Conservation (phyloP, 2,113 vertebrate species). For the Gopherus flavomarginatus region DNA sequence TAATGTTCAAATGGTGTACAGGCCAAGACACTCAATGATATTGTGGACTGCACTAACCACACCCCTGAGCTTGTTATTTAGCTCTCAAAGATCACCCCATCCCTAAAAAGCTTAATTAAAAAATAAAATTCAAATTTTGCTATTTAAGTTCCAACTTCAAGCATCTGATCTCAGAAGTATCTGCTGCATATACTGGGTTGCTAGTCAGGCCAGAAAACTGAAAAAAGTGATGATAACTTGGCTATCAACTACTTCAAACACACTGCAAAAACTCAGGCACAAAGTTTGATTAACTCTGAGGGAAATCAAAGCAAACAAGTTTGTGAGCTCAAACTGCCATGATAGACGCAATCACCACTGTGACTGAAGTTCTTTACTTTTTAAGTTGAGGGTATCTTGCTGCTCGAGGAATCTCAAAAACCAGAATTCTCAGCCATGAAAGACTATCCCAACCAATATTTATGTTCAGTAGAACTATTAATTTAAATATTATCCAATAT, state of each 20-base stretch:
- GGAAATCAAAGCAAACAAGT: not conserved
- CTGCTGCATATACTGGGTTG: not conserved
- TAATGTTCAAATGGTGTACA: no score
- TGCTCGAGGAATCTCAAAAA: not conserved
- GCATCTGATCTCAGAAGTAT: not conserved
- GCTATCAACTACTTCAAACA: not conserved
- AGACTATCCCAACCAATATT: not conserved
- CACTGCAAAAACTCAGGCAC: not conserved
- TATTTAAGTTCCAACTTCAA: not conserved
- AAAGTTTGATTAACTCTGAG: not conserved
- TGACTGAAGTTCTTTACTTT: not conserved
- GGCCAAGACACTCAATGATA: no score
- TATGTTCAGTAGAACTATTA: not conserved
- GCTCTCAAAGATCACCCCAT: not conserved
- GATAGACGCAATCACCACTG: not conserved
- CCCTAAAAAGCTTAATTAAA: not conserved
- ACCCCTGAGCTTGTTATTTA: no score
- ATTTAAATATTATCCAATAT: not conserved
- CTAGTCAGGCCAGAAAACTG: not conserved
- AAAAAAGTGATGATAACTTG: not conserved
- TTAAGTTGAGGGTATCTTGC: not conserved
- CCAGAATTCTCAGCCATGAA: not conserved
- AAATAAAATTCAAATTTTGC: not conserved
- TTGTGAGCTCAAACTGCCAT: not conserved
- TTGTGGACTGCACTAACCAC: no score